Evolutionary conservation across 1,140 invertebrate species (phyloP).

Genomic region (Calliphora vicina): DNA sequence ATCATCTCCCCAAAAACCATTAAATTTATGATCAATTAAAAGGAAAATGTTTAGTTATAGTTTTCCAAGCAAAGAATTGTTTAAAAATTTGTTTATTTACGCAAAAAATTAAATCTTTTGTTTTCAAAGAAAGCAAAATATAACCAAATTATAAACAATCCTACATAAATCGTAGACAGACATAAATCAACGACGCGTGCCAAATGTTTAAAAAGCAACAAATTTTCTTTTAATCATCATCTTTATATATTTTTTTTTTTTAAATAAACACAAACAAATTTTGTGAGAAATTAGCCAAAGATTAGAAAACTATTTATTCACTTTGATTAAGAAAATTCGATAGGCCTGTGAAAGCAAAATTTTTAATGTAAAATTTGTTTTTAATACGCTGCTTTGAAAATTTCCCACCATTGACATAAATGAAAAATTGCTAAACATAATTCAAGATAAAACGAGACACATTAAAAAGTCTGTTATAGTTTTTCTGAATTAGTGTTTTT

Average conservation of each 20-base stretch:
- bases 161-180: background rate
- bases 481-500: too few relatives aligned
- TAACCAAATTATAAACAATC: background rate
- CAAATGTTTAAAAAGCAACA: background rate
- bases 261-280: too few relatives aligned
- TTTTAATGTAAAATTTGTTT: too few relatives aligned
- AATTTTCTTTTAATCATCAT: background rate
- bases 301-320: background rate
- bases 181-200: background rate
- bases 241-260: too few relatives aligned
- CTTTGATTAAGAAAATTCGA: background rate
- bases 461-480: too few relatives aligned
- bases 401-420: background rate
- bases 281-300: background rate
- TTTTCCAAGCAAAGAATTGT: background rate
- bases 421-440: background rate
- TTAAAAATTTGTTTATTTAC: background rate
- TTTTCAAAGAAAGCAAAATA: too few relatives aligned
- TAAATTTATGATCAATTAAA: too few relatives aligned
- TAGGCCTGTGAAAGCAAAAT: background rate
- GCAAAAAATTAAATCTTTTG: background rate
- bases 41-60: background rate
- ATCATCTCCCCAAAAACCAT: too few relatives aligned
- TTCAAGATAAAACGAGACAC: too few relatives aligned
- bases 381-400: background rate